phyloP scores from a whole-genome alignment of 2,888 invertebrate species.

The Eustalomyia histrio region DNA sequence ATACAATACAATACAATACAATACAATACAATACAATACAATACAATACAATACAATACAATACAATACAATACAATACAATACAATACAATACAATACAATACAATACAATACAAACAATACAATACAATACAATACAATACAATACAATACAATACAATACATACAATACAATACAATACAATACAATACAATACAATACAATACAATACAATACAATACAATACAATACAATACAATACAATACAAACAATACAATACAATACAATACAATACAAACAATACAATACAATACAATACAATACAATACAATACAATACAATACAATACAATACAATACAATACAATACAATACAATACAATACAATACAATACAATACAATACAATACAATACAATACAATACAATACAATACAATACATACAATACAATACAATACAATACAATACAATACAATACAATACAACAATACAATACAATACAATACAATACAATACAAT shows the following conservation, averaged over 20 bases:
- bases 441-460: too few species aligned
- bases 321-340: slow-evolving; percentile 28
- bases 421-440: too few species aligned
- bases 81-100: slow-evolving; percentile 27
- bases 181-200: too few species aligned
- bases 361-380: slow-evolving; percentile 23
- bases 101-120: slow-evolving; percentile 31
- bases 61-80: slow-evolving; percentile 23
- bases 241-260: too few species aligned
- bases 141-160: too few species aligned
- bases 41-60: slow-evolving; percentile 28
- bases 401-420: too few species aligned
- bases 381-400: slow-evolving; percentile 30
- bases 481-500: too few species aligned
- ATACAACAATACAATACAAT: too few species aligned
- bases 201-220: slow-evolving; percentile 13
- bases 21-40: slow-evolving; percentile 25
- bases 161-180: too few species aligned
- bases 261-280: too few species aligned
- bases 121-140: too few species aligned
- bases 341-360: slow-evolving; percentile 25
- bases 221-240: slow-evolving; percentile 26
- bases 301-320: slow-evolving; percentile 23
- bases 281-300: slow-evolving; percentile 27
- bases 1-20: too few species aligned